phyloP scores from a whole-genome alignment of 1,140 invertebrate species.

The Mylabris phalerata region DNA sequence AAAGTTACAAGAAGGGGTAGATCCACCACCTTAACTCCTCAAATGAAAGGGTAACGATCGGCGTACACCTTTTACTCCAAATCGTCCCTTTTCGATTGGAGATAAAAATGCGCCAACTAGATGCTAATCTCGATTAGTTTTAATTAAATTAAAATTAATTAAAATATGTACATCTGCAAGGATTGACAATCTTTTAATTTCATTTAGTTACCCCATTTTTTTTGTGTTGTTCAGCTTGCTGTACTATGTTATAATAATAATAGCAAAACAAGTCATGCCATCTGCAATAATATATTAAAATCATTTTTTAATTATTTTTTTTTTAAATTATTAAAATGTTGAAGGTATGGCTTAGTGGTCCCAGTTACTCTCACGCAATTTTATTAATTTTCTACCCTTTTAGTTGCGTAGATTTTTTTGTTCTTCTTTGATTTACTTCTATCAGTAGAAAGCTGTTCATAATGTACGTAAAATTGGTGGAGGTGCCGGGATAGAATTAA shows the following conservation, averaged over 20 bases:
- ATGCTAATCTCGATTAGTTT: neutral
- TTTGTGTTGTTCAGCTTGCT: no score
- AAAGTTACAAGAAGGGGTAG: no score
- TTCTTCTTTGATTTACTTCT: no score
- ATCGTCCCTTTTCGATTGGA: no score
- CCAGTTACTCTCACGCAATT: neutral
- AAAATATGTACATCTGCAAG: slow-evolving; percentile 2
- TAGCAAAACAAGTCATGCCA: slow-evolving; percentile 1
- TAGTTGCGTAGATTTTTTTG: no score
- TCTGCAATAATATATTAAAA: slow-evolving; percentile 10
- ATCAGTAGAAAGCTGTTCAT: no score
- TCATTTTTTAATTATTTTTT: slow-evolving; percentile 4
- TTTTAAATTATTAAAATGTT: slow-evolving; percentile 1
- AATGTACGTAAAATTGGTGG: no score
- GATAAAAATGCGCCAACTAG: neutral
- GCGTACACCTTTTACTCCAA: neutral
- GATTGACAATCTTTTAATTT: slow-evolving; percentile 11
- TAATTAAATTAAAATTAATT: slow-evolving; percentile 8
- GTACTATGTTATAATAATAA: no score
- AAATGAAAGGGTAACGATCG: neutral
- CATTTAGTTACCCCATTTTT: slow-evolving; percentile 6
- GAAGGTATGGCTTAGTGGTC: neutral
- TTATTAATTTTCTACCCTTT: neutral
- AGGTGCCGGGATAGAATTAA: no score
- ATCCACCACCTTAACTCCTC: no score